These are phyloP conservation scores for Centropus unirufus DNA, from an alignment of 2,113 vertebrate species.

Conservation along the genomic window DNA sequence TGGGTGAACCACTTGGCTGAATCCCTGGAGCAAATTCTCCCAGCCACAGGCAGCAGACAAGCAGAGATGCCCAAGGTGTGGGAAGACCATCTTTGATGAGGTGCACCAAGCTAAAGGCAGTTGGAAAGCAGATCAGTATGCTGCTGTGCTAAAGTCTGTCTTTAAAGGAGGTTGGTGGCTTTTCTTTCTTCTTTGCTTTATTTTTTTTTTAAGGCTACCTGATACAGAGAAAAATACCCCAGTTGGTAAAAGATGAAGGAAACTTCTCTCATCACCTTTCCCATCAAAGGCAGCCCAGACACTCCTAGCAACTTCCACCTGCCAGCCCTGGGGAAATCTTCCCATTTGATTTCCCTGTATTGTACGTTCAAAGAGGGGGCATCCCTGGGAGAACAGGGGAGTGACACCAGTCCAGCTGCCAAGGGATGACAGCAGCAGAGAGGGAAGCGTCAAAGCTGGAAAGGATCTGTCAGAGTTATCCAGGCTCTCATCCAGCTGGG, in stretches of 20 bases:
- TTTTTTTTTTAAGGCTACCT: not conserved
- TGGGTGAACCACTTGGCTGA: accelerated
- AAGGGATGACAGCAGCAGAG: not conserved
- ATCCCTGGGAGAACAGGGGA: not conserved
- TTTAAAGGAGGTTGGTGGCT: not conserved
- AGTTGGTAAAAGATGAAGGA: slow-evolving; percentile 25
- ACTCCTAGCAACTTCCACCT: not conserved
- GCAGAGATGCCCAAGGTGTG: not conserved
- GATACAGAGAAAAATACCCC: not conserved
- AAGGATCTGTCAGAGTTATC: not conserved
- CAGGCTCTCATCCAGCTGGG: slow-evolving; percentile 37
- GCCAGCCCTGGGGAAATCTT: not conserved
- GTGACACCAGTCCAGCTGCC: not conserved
- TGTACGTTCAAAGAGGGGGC: not conserved
- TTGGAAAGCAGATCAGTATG: not conserved
- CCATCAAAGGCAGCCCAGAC: not conserved
- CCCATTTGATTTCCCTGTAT: not conserved
- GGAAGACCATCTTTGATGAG: not conserved
- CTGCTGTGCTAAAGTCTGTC: not conserved
- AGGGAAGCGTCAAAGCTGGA: not conserved
- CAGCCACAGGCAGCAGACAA: not conserved
- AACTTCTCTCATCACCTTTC: not conserved
- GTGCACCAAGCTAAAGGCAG: not conserved
- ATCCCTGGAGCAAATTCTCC: not conserved
- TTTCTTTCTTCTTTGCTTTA: not conserved